Evolutionary conservation across 2,113 vertebrate species (phyloP).

Genomic region (Lepisosteus osseus): DNA sequence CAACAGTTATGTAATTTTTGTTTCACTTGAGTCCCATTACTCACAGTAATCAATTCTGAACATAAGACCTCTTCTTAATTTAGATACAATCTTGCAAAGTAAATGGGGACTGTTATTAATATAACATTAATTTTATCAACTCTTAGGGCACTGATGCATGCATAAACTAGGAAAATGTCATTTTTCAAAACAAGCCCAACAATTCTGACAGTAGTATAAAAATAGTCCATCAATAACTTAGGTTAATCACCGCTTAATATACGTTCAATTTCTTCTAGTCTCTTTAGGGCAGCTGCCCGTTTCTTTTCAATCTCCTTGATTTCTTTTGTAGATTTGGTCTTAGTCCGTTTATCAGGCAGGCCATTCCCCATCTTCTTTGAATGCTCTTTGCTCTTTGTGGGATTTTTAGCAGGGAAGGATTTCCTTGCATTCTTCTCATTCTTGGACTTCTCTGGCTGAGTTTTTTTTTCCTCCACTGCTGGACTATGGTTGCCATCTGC

Average conservation of each 20-base stretch:
- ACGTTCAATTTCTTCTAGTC: conserved; percentile 96
- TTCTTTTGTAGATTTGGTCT: conserved; percentile 83
- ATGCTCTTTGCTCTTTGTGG: conserved; percentile 45
- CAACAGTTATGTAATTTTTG: not conserved
- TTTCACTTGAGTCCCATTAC: no score
- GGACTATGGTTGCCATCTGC: conserved; percentile 40
- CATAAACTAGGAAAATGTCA: conserved; percentile 21
- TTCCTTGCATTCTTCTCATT: conserved; percentile 69
- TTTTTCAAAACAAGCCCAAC: not conserved
- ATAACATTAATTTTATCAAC: no score
- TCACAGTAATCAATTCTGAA: no score
- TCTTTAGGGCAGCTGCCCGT: conserved; percentile 90
- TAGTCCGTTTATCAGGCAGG: conserved; percentile 66
- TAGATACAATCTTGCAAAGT: no score
- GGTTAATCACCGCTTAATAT: conserved; percentile 90
- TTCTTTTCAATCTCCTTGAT: conserved; percentile 95
- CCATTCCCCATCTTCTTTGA: conserved; percentile 62
- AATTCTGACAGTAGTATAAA: conserved; percentile 41
- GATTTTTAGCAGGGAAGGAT: conserved; percentile 50
- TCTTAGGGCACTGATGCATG: conserved; percentile 19
- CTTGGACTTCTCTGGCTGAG: conserved; percentile 47
- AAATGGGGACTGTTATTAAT: no score
- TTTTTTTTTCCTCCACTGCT: conserved; percentile 25
- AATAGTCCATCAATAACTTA: conserved; percentile 41
- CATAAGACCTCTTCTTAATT: no score